Conservation (phyloP, 64 coral and sea anemone species). For the Orbicella faveolata region DNA sequence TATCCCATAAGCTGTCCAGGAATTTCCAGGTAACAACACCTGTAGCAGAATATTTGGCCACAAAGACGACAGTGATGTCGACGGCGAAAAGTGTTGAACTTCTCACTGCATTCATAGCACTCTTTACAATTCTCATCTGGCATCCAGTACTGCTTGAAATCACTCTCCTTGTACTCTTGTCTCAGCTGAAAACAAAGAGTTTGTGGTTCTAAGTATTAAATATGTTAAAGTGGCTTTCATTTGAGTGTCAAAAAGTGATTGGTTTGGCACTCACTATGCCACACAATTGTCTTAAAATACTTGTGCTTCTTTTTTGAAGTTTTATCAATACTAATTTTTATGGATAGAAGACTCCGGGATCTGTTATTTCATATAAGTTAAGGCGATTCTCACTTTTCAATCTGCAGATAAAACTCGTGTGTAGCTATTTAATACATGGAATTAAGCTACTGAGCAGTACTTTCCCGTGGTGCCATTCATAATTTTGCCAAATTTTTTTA, state of each 20-base stretch:
- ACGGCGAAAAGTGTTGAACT: constrained; percentile 92
- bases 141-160: constrained; percentile 99
- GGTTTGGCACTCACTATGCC: no score
- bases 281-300: no score
- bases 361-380: no score
- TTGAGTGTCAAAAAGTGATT: no score
- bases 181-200: constrained; percentile 10
- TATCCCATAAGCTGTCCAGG: constrained; percentile 92
- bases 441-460: no score
- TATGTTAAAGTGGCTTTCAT: no score
- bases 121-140: constrained; percentile 96
- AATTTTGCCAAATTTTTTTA: no score
- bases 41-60: constrained; percentile 98
- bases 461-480: no score
- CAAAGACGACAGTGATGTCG: constrained; percentile 94
- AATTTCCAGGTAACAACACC: constrained; percentile 92
- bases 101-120: constrained; percentile 96
- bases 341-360: no score
- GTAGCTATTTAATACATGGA: neutral
- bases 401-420: neutral
- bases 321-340: no score
- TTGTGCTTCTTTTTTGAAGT: no score
- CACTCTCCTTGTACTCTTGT: constrained; percentile 77
- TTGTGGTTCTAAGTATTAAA: neutral
- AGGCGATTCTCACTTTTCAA: no score